Evolutionary conservation across 2,113 vertebrate species (phyloP), one percentile per base, ranked within the genome.

Genomic region (Gorsachius goisagi): DNA sequence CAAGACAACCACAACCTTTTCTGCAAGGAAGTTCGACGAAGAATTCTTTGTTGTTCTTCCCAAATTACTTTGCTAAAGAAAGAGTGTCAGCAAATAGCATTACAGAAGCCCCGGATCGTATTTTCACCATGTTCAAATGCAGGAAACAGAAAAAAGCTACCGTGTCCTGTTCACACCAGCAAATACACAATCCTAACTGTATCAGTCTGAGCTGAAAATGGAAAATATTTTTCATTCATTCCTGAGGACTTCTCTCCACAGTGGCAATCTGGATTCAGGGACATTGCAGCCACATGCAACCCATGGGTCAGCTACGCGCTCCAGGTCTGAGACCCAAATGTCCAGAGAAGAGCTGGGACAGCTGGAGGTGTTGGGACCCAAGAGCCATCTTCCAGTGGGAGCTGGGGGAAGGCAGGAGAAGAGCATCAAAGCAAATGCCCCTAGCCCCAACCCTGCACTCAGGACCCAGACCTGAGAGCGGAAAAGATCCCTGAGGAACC

Each of bases 211-310:
- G 44, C 22, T 85, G 74, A 50, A 85, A 90, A 76, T 12, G 67
- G 85, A 50, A 85, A 62, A 44, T 16, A 28, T n/a, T 56, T 84
- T 63, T 86, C 56, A 18, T 21, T 77, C 55, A 2, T 8, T 37
- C n/a, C 33, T n/a, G 45, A 85, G 58, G 79, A 33, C 39, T 71
- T 58, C 59, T n/a, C 75, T 39, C 21, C 0, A 2, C 39, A 4
- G 45, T 1, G 22, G 16, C 32, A 6, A 15, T 13, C 50, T 60
- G 44, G 23, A 12, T 44, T 76, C 9, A 2, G 63, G 41, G 79
- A 21, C 16, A 3, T 11, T 0, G 0, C 0, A 8, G n/a, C 52
- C 37, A 11, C 0, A 0, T 14, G 30, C 52, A 55, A 19, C 4
- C 14, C 14, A 0, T 0, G 16, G 39, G 56, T 74, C 55, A 20